These are phyloP conservation scores for Lepus europaeus DNA, from an alignment of 2,113 vertebrate species.

Conservation along the genomic window DNA sequence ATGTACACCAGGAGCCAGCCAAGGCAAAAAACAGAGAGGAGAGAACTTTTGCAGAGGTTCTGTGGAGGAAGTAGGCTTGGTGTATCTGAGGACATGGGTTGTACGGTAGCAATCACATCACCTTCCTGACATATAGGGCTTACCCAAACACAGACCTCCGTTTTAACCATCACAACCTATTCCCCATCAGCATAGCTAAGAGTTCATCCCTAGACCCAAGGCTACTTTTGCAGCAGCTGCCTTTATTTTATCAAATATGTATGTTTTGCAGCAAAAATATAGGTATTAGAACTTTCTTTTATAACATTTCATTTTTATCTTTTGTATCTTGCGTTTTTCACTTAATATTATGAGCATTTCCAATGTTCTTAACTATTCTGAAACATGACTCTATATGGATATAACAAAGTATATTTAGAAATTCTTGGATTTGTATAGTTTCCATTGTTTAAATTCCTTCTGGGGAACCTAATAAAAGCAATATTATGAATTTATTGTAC, in stretches of 20 bases:
- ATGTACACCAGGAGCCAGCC: neutral
- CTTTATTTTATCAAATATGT: neutral
- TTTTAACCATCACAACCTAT: neutral
- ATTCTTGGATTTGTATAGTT: conserved; percentile 18
- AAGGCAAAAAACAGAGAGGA: neutral
- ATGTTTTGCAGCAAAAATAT: neutral
- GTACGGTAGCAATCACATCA: neutral
- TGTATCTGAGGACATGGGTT: neutral
- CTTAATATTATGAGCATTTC: conserved; percentile 36
- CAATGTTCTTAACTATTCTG: conserved; percentile 3
- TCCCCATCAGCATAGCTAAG: neutral
- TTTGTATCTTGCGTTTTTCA: neutral
- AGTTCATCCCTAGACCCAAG: neutral
- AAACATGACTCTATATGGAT: conserved; percentile 14
- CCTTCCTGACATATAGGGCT: neutral
- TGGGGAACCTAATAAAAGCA: neutral
- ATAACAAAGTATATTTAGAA: conserved; percentile 17
- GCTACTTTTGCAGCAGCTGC: neutral
- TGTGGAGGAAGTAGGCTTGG: neutral
- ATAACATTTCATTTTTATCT: neutral
- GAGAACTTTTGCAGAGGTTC: neutral
- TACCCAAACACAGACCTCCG: neutral
- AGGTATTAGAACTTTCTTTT: neutral
- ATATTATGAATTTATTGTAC: neutral
- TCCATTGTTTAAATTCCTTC: conserved; percentile 53